A percentile compares a stretch with the other conserved stretches of the same genome.
These are phyloP conservation scores for Erebia palarica DNA, from an alignment of 2,888 invertebrate species.

Conservation along the genomic window DNA sequence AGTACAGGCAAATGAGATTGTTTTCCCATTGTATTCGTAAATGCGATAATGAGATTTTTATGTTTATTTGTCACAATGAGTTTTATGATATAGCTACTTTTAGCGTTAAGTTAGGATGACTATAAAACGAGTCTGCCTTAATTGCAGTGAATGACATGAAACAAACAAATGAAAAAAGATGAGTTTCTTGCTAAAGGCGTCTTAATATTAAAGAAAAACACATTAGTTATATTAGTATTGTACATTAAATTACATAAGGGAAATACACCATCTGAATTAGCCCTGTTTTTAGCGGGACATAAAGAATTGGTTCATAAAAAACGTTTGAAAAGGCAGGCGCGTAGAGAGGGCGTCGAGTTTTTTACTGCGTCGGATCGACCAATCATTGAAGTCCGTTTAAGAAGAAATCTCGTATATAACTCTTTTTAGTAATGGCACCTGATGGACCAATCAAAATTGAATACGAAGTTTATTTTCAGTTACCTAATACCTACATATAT, in stretches of 20 bases:
- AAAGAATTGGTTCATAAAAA: constrained; percentile 51
- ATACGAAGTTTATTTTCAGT: background rate
- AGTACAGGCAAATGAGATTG: constrained; percentile 68
- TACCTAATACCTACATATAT: background rate
- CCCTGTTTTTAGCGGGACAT: constrained; percentile 21
- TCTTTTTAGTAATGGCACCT: constrained; percentile 48
- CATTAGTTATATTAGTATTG: background rate
- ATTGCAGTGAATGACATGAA: background rate
- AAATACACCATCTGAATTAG: background rate
- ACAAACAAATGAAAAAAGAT: too few relatives aligned
- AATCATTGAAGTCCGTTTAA: constrained; percentile 62
- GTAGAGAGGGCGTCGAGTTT: constrained; percentile 68
- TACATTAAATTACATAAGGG: background rate
- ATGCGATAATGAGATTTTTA: constrained; percentile 63
- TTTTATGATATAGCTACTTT: constrained; percentile 27
- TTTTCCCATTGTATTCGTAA: constrained; percentile 59
- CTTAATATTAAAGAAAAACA: too few relatives aligned
- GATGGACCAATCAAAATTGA: constrained; percentile 9
- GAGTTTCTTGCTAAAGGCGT: too few relatives aligned
- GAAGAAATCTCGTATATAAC: constrained; percentile 52
- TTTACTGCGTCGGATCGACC: constrained; percentile 60
- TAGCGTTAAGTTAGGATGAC: constrained; percentile 27
- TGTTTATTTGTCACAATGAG: constrained; percentile 56
- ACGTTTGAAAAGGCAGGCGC: constrained; percentile 50
- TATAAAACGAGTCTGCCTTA: constrained; percentile 10